Conservation (phyloP, 1,140 invertebrate species). For the Drosophila orena region DNA sequence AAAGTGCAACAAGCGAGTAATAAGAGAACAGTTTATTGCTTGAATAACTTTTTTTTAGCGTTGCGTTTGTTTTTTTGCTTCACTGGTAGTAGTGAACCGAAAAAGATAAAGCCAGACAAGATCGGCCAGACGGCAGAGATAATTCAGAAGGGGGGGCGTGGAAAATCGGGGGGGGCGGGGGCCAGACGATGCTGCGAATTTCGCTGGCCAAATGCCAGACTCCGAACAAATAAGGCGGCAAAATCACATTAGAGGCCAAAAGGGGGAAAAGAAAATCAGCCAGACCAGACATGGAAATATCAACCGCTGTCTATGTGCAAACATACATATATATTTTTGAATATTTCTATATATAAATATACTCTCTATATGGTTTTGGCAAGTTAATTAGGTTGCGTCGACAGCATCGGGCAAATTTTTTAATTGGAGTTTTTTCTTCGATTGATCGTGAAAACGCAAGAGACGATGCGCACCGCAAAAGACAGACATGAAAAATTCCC, state of each 20-base stretch:
- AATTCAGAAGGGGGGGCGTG: neutral
- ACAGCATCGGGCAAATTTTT: constrained; percentile 32
- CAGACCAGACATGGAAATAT: constrained; percentile 35
- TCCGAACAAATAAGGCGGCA: constrained; percentile 58
- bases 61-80: neutral
- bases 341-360: constrained; percentile 6
- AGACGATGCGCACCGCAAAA: neutral
- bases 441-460: constrained; percentile 35
- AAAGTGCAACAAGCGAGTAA: constrained; percentile 42
- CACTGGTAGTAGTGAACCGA: constrained; percentile 14
- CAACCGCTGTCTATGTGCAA: neutral
- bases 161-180: constrained; percentile 10
- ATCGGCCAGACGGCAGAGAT: constrained; percentile 19
- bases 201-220: constrained; percentile 65
- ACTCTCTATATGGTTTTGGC: constrained; percentile 19
- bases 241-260: constrained; percentile 33
- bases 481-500: constrained; percentile 1
- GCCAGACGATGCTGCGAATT: constrained; percentile 54
- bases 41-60: constrained; percentile 49
- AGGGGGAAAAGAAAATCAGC: constrained; percentile 17
- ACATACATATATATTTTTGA: constrained; percentile 10
- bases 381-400: constrained; percentile 65
- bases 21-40: constrained; percentile 61
- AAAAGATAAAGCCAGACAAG: constrained; percentile 42
- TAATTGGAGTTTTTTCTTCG: constrained; percentile 49